A percentile compares a stretch with the other conserved stretches of the same genome.
phyloP scores from a whole-genome alignment of 2,113 vertebrate species.

The Rhinolophus ferrumequinum region DNA sequence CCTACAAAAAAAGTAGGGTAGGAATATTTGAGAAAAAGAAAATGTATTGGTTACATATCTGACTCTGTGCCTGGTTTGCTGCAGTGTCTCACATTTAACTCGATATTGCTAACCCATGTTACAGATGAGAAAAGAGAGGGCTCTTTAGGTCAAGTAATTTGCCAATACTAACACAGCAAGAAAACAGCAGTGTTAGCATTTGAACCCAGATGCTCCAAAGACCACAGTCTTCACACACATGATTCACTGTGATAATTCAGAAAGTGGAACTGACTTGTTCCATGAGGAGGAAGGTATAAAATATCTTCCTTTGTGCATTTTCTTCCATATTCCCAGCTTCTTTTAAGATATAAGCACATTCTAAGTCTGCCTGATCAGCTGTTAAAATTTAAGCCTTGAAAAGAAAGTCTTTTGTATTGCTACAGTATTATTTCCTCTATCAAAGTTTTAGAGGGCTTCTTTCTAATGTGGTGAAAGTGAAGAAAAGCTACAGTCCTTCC shows the following conservation, averaged over 20 bases:
- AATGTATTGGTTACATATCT: neutral
- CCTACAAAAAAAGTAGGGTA: neutral
- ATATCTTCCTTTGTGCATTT: neutral
- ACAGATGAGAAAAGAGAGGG: neutral
- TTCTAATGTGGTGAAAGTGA: neutral
- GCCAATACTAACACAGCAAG: neutral
- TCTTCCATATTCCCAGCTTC: neutral
- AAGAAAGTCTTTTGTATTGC: neutral
- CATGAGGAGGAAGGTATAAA: neutral
- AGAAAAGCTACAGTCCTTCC: neutral
- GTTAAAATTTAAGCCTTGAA: conserved; percentile 43
- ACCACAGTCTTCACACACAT: neutral
- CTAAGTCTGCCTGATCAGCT: conserved; percentile 1
- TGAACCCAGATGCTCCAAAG: neutral
- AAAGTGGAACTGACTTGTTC: neutral
- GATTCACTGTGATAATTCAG: neutral
- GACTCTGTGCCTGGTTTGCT: neutral
- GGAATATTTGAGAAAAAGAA: neutral
- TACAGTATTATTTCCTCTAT: neutral
- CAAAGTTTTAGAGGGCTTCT: neutral
- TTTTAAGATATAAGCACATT: conserved; percentile 13
- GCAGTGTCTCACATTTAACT: neutral
- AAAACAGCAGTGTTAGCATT: neutral
- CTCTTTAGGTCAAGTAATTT: neutral
- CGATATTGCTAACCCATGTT: neutral